Base-by-base conservation (phyloP, 2,888 invertebrate species). In the Laspeyria flexula region DNA sequence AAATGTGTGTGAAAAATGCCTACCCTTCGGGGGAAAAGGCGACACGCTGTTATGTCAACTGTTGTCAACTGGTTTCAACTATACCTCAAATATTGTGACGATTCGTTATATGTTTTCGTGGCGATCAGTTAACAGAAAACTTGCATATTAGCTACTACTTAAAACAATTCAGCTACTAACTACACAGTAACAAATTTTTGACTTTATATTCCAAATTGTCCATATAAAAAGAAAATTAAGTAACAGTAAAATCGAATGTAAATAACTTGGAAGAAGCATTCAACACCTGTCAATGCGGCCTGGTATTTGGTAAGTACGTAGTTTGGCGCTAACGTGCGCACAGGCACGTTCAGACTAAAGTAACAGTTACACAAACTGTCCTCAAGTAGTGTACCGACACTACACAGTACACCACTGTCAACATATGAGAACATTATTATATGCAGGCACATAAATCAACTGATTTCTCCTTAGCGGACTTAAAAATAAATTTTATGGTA, bases 321-420 rank as follows among this genome's bases (percentile, higher is more conserved):
- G 33, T 54, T 49, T 54, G 48, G 42, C 40, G 37, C 37, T 46
- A 53, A 61, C 54, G 47, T 68, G 68, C 65, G 69, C 57, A 27
- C 41, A 50, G 54, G 68, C 68, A 68, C 61, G 65, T 68, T 54
- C 50, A 37, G 60, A 9, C 25, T 46, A 53, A 60, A 69, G 68
- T 48, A 69, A 69, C 69, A 69, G 68, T 69, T 69, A 69, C 68
- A 69, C 72, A 65, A 68, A 68, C 68, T 65, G 30, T 41, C 39
- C 44, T 65, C 56, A 42, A 69, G 68, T 59, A 48, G 33, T 55
- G 38, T 47, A 48, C 43, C 18, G 55, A 63, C 60, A 60, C 60
- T 56, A 45, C 50, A 53, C 12, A 5, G 27, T 30, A 30, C 1
- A 42, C 47, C 30, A 49, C 55, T 52, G 69, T 71, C 68, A 71